Conservation (phyloP, 2,113 vertebrate species). For the Pandion haliaetus region DNA sequence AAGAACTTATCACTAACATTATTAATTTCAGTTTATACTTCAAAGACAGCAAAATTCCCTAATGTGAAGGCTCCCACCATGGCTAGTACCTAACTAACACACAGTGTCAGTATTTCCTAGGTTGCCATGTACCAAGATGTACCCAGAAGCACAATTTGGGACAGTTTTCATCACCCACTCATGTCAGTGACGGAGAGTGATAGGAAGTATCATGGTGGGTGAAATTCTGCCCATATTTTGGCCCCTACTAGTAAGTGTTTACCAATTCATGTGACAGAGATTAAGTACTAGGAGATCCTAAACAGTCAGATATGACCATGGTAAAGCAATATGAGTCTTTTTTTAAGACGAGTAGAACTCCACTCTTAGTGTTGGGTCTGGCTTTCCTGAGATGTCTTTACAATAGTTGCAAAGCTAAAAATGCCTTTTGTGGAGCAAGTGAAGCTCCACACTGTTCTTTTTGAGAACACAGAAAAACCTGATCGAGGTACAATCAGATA, state of each 20-base stretch:
- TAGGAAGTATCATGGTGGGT: neutral
- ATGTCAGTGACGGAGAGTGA: neutral
- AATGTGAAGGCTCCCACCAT: neutral
- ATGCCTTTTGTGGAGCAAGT: neutral
- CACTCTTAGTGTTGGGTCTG: neutral
- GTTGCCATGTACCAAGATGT: rapidly evolving
- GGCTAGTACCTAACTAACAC: neutral
- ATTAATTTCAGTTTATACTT: neutral
- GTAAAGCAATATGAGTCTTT: neutral
- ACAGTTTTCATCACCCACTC: neutral
- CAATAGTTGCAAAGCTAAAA: neutral
- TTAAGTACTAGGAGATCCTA: neutral
- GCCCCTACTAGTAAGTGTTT: neutral
- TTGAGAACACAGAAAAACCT: neutral
- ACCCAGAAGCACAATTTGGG: neutral
- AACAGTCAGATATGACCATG: neutral
- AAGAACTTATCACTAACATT: neutral
- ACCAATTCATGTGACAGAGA: neutral
- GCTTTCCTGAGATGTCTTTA: neutral
- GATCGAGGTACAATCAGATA: neutral
- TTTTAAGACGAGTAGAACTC: neutral
- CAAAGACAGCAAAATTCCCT: neutral
- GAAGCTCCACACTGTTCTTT: neutral
- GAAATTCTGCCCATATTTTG: neutral
- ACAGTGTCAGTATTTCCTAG: neutral